phyloP scores from a whole-genome alignment of 2,797 vertebrate genomes.

The Botia almorhae region DNA sequence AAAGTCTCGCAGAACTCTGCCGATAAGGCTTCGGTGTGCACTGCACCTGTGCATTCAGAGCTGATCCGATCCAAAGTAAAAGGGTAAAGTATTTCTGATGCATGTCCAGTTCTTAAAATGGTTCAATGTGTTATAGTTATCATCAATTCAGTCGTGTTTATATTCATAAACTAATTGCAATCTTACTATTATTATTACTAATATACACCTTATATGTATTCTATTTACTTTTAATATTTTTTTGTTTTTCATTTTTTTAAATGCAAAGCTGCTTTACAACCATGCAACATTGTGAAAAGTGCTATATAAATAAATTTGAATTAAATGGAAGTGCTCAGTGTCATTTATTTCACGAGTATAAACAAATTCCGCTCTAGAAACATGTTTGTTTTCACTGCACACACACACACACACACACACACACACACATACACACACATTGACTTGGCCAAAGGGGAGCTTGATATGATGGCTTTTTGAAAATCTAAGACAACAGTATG shows the following conservation, averaged over 20 bases:
- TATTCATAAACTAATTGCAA: too few species aligned
- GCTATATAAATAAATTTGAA: too few species aligned
- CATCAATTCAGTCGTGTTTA: too few species aligned
- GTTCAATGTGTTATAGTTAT: too few species aligned
- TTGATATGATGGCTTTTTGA: conserved; percentile 37
- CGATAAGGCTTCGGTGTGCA: conserved; percentile 31
- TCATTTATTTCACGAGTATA: neutral
- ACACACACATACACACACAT: neutral
- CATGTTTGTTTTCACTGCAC: neutral
- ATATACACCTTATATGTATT: too few species aligned
- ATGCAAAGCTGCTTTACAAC: too few species aligned
- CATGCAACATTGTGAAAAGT: too few species aligned
- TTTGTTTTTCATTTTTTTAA: too few species aligned
- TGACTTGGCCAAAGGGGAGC: neutral
- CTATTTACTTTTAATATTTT: too few species aligned
- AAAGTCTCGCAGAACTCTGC: conserved; percentile 3
- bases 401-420: neutral
- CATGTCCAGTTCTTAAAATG: too few species aligned
- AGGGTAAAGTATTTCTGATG: too few species aligned
- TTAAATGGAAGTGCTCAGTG: neutral
- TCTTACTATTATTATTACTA: too few species aligned
- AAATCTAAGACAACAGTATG: conserved; percentile 11
- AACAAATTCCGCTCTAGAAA: neutral
- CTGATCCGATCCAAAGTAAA: conserved; percentile 24
- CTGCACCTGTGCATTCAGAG: conserved; percentile 32